A percentile compares a stretch with the other conserved stretches of the same genome.
Evolutionary conservation across 2,888 invertebrate species (phyloP).

Genomic region (Rhogogaster chlorosoma): DNA sequence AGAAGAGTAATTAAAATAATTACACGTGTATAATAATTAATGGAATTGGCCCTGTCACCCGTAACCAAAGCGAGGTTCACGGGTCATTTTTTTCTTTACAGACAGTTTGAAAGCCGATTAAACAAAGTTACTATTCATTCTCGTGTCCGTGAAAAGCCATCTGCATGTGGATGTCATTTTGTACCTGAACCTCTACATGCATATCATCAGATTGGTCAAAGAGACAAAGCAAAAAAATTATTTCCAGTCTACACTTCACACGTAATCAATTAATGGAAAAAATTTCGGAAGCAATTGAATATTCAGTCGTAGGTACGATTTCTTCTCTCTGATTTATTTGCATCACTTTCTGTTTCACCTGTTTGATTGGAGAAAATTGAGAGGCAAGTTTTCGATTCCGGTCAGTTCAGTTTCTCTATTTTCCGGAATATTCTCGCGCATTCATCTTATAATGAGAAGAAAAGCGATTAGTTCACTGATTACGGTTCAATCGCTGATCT

Average conservation of each 20-base stretch:
- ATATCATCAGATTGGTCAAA: not conserved
- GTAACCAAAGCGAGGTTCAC: not conserved
- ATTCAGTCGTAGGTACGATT: too few species aligned
- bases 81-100: not conserved
- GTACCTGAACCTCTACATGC: not conserved
- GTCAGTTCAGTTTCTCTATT: not conserved
- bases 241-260: not conserved
- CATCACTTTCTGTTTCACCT: not conserved
- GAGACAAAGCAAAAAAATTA: not conserved
- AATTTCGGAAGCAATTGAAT: too few species aligned
- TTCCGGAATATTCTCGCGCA: not conserved
- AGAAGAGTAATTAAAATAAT: slow-evolving; percentile 6
- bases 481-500: not conserved
- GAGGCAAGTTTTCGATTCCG: not conserved
- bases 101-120: not conserved
- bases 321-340: not conserved
- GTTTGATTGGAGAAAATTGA: not conserved
- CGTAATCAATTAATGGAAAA: not conserved
- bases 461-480: not conserved
- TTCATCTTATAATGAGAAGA: not conserved
- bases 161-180: not conserved
- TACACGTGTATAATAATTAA: slow-evolving; percentile 18
- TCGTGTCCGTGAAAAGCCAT: not conserved
- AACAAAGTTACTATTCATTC: not conserved
- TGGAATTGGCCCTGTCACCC: not conserved